Conservation (phyloP, 2,888 invertebrate species). For the Eupithecia inturbata region DNA sequence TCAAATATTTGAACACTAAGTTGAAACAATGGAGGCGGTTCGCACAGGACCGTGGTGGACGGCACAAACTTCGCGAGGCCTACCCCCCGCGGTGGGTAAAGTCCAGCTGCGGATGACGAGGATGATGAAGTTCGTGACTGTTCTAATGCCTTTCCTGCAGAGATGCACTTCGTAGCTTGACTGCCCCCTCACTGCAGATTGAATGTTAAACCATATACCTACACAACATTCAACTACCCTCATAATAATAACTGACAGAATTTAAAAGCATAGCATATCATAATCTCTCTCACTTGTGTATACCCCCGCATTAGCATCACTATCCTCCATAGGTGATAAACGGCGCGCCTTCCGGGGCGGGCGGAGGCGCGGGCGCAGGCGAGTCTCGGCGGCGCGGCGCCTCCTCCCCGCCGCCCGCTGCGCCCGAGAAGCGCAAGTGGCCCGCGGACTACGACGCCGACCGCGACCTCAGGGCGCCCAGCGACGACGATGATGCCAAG, state of each 20-base stretch:
- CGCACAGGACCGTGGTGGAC: too few relatives aligned
- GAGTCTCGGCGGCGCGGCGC: conserved; percentile 75
- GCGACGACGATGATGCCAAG: conserved; percentile 76
- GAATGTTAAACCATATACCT: neutral
- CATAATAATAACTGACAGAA: neutral
- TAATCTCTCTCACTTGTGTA: neutral
- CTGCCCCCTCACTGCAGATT: neutral
- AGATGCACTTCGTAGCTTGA: neutral
- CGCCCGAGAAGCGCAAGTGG: conserved; percentile 90
- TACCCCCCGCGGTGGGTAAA: too few relatives aligned
- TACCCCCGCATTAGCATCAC: conserved; percentile 19
- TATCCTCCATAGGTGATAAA: conserved; percentile 69
- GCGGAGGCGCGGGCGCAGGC: conserved; percentile 50
- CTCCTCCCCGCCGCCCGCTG: conserved; percentile 81
- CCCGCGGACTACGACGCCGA: conserved; percentile 64
- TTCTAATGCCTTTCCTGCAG: neutral
- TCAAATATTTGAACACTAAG: neutral
- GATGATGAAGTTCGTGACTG: too few relatives aligned
- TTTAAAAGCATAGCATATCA: neutral
- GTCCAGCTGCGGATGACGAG: too few relatives aligned
- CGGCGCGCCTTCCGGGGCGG: conserved; percentile 63
- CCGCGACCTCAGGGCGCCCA: conserved; percentile 59
- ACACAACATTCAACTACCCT: conserved; percentile 15
- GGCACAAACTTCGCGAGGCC: too few relatives aligned
- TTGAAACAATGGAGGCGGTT: too few relatives aligned